These are phyloP conservation scores for Acronicta alni DNA, from an alignment of 2,888 invertebrate species.

Conservation along the genomic window DNA sequence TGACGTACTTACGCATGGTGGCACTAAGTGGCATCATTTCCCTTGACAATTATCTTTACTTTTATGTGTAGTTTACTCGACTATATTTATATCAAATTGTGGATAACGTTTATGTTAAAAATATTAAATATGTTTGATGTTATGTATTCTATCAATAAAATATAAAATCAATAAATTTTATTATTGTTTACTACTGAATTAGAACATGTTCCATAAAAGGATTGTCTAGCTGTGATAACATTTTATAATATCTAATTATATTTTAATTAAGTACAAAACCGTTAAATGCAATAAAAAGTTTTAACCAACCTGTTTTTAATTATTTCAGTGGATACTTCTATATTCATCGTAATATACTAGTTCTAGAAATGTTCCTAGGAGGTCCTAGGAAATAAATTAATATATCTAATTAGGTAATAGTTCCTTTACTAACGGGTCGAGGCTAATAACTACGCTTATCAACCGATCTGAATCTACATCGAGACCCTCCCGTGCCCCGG, in stretches of 20 bases:
- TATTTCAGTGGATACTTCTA: background rate
- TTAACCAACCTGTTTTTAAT: conserved; percentile 16
- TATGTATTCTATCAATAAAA: conserved; percentile 9
- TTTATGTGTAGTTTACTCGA: conserved; percentile 18
- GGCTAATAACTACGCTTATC: too few relatives aligned
- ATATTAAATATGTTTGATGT: conserved; percentile 7
- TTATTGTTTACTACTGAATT: conserved; percentile 14
- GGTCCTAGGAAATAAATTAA: too few relatives aligned
- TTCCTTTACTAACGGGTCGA: too few relatives aligned
- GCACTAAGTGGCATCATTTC: conserved; percentile 1
- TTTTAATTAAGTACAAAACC: conserved; percentile 51
- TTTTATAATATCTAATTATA: conserved; percentile 27
- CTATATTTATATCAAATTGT: conserved; percentile 9
- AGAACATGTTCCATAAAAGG: conserved; percentile 29
- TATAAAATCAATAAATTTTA: conserved; percentile 6
- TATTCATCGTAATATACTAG: background rate
- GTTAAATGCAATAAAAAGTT: conserved; percentile 36
- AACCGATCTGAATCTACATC: too few relatives aligned
- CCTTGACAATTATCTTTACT: conserved; percentile 12
- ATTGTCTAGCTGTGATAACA: conserved; percentile 57
- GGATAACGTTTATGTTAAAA: conserved; percentile 24
- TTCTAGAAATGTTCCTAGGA: too few relatives aligned
- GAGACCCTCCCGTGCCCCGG: too few relatives aligned
- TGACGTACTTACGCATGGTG: too few relatives aligned
- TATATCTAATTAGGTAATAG: too few relatives aligned